Base-by-base conservation (phyloP, 37 sponge, comb jelly and placozoan species). In the Hormiphora californensis region DNA sequence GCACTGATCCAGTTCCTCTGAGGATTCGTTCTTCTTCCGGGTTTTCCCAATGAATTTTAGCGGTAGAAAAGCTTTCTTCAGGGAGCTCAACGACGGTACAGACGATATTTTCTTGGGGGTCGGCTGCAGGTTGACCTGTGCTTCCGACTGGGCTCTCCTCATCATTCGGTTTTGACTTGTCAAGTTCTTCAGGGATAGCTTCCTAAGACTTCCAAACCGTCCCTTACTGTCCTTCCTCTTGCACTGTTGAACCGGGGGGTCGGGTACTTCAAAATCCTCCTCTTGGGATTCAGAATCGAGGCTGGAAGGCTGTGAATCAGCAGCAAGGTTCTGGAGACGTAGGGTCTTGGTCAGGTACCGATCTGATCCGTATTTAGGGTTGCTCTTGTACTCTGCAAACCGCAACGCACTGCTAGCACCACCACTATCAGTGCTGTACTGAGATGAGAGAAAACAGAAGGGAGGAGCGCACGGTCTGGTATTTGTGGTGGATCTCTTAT, bases 61-160 rank as follows among this genome's bases (percentile, higher is more conserved):
- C 5, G 81, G 81, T 21, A 46, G 43, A 41, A 73, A 36, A 1
- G 81, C 81, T 15, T 46, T 22, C 22, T 73, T 73, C 0, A 73
- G 43, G 1, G 81, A 73, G 5, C 27, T 11, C 3, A 57, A 57
- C 9, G 38, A 73, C 17, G 46, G 23, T 1, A 22, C 44, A 23
- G 30, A 43, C 7, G 36, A 19, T 4, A 46, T 22, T 40, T 73
- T 73, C 81, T 73, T 73, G 41, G 81, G 19, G 3, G 19, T 73
- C n/a, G n/a, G n/a, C n/a, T n/a, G n/a, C n/a, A n/a, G n/a, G 23
- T 73, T 73, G 28, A 73, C 38, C 44, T 73, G 81, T 7, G 81
- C 81, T 19, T 73, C 81, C 0, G 81, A 73, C 38, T 73, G 81
- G 23, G 81, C 43, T 46, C 81, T 73, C 17, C 81, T 43, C 1